Base-by-base conservation (phyloP, 1,140 invertebrate species). In the Teleopsis dalmanni region DNA sequence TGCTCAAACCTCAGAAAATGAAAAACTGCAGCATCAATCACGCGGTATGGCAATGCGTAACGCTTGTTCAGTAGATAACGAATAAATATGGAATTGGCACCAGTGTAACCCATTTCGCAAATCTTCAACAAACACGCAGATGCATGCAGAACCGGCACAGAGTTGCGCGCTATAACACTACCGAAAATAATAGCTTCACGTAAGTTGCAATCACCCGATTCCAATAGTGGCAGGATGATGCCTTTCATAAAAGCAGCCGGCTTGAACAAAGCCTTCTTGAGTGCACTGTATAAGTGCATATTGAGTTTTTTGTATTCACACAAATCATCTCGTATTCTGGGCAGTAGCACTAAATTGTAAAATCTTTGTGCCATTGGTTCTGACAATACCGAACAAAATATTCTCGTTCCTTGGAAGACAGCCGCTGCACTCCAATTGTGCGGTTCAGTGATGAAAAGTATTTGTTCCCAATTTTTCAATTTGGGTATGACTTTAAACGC, bases 181-280 rank as follows among this genome's bases (percentile, higher is more conserved):
- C 93, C 88, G 53, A 99, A 74, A 46, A 99, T 97, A 22, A 93
- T 86, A 1, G 96, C 95, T 77, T 99, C 96, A 53, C 95, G 74
- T 34, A 99, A 73, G 3, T 93, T 94, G 65, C 95, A 99, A 50
- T 86, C 89, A 27, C 93, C 93, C 58, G 87, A 83, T 72, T 94
- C 88, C 59, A 94, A 84, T 13, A 98, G 72, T 3, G 95, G 94
- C 29, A 98, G 59, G 23, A 98, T 72, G 57, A 98, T 85, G 57
- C 95, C 96, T 75, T 99, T 99, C 86, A 98, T 98, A 61, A 99
- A 99, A n/a, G 88, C 95, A 40, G 86, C 92, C 35, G 96, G 95
- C 68, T 99, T 99, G 70, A 91, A 99, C 0, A 99, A 72, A 9
- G 95, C 80, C 74, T 98, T 98, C 49, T 84, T 81, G 13, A 99